phyloP scores from a whole-genome alignment of 2,797 vertebrate genomes.

The Lycodopsis pacificus region DNA sequence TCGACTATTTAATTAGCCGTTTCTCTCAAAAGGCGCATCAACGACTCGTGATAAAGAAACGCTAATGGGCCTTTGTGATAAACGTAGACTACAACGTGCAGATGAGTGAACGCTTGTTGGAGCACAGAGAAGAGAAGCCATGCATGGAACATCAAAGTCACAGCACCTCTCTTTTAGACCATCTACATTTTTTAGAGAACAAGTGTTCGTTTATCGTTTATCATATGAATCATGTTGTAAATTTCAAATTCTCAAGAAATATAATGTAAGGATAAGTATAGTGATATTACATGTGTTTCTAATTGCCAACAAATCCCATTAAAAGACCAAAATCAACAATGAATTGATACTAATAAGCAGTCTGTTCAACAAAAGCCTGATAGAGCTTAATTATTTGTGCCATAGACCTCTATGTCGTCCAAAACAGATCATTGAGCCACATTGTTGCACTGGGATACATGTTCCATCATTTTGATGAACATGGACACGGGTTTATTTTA shows the following conservation, averaged over 20 bases:
- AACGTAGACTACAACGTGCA: conserved; percentile 46
- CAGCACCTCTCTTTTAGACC: not conserved
- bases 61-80: conserved; percentile 61
- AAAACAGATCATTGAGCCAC: not conserved
- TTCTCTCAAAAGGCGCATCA: conserved; percentile 74
- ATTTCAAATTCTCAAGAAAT: not conserved
- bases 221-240: not conserved
- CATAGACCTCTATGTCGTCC: not conserved
- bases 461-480: not conserved
- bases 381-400: not conserved
- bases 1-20: conserved; percentile 83
- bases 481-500: not conserved
- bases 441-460: not conserved
- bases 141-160: conserved; percentile 16
- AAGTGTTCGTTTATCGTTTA: not conserved
- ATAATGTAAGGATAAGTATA: not conserved
- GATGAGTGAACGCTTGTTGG: conserved; percentile 27
- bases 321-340: not conserved
- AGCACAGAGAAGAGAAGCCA: conserved; percentile 16
- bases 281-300: not conserved
- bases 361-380: not conserved
- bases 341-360: not conserved
- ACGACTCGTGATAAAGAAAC: conserved; percentile 64
- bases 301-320: not conserved
- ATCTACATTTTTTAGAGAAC: not conserved